phyloP scores from a whole-genome alignment of 2,797 vertebrate genomes.

The Anolis apletophallus region DNA sequence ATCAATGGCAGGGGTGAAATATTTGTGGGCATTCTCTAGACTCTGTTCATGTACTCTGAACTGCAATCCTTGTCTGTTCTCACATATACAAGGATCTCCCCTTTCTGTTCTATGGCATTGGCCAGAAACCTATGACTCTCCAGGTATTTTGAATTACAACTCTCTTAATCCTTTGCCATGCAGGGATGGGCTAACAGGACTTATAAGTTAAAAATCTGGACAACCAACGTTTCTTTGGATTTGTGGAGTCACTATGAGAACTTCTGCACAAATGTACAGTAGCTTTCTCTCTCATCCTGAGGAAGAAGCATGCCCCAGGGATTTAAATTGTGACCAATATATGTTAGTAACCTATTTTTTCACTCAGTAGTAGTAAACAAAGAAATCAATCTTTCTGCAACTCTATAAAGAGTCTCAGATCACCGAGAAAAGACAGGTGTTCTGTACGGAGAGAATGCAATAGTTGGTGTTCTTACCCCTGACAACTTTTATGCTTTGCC shows the following conservation, averaged over 20 bases:
- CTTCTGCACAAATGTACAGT: not conserved
- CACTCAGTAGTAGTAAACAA: slow-evolving; percentile 13
- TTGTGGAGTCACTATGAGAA: not conserved
- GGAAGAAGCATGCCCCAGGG: not conserved
- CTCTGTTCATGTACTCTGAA: not conserved
- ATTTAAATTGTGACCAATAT: not conserved
- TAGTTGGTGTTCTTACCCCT: not conserved
- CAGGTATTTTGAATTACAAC: not conserved
- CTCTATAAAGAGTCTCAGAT: not conserved
- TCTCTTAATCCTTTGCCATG: not conserved
- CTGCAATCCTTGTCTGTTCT: not conserved
- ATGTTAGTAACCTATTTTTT: slow-evolving; percentile 44
- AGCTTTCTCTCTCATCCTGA: not conserved
- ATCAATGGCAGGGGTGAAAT: not conserved
- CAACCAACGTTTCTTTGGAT: not conserved
- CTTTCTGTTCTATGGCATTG: not conserved
- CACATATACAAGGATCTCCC: not conserved
- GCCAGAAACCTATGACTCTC: not conserved
- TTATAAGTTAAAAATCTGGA: not conserved
- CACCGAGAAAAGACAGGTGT: not conserved
- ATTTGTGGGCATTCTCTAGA: not conserved
- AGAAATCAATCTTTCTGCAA: slow-evolving; percentile 32
- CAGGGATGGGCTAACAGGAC: not conserved
- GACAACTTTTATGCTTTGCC: slow-evolving; percentile 22
- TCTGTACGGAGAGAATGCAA: not conserved